Evolutionary conservation across 2,797 vertebrate genomes (phyloP), one percentile per base, ranked within the genome.

Genomic region (Botia kubotai): DNA sequence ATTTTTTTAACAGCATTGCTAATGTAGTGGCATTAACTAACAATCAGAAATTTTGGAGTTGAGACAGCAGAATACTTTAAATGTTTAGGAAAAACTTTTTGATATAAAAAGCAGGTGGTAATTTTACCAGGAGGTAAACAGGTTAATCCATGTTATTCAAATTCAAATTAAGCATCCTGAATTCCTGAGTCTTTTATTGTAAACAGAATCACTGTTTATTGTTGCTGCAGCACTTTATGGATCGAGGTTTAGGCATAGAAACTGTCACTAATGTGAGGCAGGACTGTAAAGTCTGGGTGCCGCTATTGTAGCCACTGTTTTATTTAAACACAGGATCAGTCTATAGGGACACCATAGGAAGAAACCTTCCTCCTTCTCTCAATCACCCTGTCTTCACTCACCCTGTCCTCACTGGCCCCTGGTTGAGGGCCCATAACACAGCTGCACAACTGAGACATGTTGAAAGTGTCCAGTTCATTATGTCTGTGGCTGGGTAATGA

Each of bases 1-100:
- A 48, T 36, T 69, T 69, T 68, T 46, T 77, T 77, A 66, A 77
- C 65, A 58, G 33, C 75, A 77, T 68, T 57, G n/a, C 36, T 69
- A 68, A 58, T 77, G 75, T 48, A 65, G 21, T 1, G 2, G 33
- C 1, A 26, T 19, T 68, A 46, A 46, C 10, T 46, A 10, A 46
- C 10, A 46, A 46, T 46, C 43, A 46, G 10, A 46, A 0, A 46
- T 11, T 8, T 46, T 46, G 8, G 43, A 46, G 43, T 10, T 10
- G 33, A 33, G 33, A 43, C 39, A 10, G 43, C 43, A 46, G 43
- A 46, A 46, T 46, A 46, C 43, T 46, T 46, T 2, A 43, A 10
- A 46, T 33, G 33, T 33, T 33, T 5, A 33, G 33, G 33, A 33
- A 33, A 33, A 33, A 33, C 33, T 33, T 33, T 33, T 33, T 26